Evolutionary conservation across 2,888 invertebrate species (phyloP), one percentile per base, ranked within the genome.

Genomic region (Oscheius sp.): DNA sequence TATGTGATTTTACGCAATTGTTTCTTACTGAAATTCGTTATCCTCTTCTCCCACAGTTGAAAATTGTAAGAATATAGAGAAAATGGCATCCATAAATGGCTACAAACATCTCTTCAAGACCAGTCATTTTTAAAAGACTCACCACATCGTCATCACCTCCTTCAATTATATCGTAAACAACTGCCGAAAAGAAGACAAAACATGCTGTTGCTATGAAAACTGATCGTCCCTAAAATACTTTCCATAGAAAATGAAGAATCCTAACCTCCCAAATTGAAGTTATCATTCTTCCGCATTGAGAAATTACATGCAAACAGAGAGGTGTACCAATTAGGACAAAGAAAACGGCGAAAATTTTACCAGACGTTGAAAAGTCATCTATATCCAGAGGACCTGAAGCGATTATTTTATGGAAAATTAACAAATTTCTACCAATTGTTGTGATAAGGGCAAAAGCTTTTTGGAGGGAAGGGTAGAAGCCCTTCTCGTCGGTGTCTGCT

Each of bases 61-160:
- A 68, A 83, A 80, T 71, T 80, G 81, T 1, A 86, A 74, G 69
- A 85, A 86, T 21, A 86, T 84, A 16, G 81, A 80, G 59, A 86
- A 82, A 13, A 85, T 63, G 23, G 84, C 85, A 74, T 86, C 84
- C 49, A 82, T 70, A 59, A 86, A 86, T n/a, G 85, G 85, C 86
- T 86, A 73, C 64, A 79, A 56, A 23, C 35, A 18, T 55, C 7
- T 49, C n/a, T 2, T 49, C 13, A 13, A 49, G 3, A 49, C 5
- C 49, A 18, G 5, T 3, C 21, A 18, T 21, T 13, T 45, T 49
- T 3, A 18, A 3, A 6, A 12, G 6, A 46, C 76, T 74, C 46
- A 86, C 86, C 76, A 83, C 83, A 56, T 84, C 85, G 69, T 86
- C 86, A 18, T 77, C 77, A 49, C 81, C 80, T 43, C 81, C 80